These are phyloP conservation scores for Artibeus jamaicensis DNA, from an alignment of 2,797 vertebrate species.

Conservation along the genomic window DNA sequence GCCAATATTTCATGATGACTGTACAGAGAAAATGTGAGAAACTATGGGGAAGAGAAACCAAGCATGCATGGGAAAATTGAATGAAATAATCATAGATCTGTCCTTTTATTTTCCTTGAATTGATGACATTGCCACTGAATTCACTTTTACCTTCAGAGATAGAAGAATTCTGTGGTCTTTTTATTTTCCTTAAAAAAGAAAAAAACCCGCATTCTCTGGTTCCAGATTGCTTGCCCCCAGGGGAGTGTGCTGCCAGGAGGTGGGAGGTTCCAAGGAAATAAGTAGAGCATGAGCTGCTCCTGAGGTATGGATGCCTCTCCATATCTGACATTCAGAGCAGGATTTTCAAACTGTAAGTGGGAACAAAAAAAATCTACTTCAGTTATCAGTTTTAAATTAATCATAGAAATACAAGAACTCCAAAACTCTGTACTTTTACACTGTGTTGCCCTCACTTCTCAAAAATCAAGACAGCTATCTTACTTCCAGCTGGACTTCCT, in stretches of 20 bases:
- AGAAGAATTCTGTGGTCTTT: not conserved
- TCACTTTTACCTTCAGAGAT: slow-evolving; percentile 12
- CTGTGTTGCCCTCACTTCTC: not conserved
- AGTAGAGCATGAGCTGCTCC: slow-evolving; percentile 63
- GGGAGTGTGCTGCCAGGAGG: slow-evolving; percentile 35
- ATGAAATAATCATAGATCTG: not conserved
- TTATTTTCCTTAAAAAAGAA: not conserved
- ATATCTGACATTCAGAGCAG: not conserved
- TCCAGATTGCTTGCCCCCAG: slow-evolving; percentile 58
- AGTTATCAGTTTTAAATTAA: not conserved
- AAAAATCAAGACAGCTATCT: not conserved
- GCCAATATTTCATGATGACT: not conserved
- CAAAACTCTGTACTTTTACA: not conserved
- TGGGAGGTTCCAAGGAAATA: slow-evolving; percentile 28
- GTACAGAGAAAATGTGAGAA: not conserved
- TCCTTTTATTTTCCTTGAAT: not conserved
- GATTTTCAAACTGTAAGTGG: not conserved
- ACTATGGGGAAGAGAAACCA: accelerated
- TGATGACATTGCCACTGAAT: not conserved
- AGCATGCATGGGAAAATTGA: not conserved
- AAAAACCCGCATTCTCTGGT: not conserved
- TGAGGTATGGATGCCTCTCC: slow-evolving; percentile 12
- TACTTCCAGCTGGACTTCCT: not conserved
- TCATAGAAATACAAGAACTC: not conserved
- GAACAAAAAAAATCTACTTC: not conserved